These are phyloP conservation scores for Hypercompe scribonia DNA, from an alignment of 2,888 invertebrate genomes.

Conservation along the genomic window DNA sequence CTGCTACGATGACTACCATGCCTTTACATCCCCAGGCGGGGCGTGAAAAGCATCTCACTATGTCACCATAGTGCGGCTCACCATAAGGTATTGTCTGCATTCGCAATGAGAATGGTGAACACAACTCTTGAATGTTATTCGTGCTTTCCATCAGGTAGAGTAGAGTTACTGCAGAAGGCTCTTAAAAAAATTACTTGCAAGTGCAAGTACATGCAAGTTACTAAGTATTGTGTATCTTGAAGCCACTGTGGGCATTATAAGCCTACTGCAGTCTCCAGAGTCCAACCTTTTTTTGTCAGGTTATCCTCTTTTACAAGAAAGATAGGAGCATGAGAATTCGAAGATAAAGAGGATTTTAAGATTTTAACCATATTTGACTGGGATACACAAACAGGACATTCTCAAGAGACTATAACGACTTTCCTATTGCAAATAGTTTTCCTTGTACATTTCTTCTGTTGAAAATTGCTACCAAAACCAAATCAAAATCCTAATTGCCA, in stretches of 20 bases:
- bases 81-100: too few relatives aligned
- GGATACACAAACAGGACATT: neutral
- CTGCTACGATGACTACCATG: too few relatives aligned
- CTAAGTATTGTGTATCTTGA: neutral
- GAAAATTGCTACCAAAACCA: neutral
- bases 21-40: too few relatives aligned
- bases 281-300: neutral
- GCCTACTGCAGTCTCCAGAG: neutral
- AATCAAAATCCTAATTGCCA: too few relatives aligned
- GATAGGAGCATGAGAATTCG: neutral
- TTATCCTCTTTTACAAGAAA: neutral
- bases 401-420: neutral
- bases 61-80: too few relatives aligned
- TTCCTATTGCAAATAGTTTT: neutral
- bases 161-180: too few relatives aligned
- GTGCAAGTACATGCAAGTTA: too few relatives aligned
- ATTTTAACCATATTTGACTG: neutral
- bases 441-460: neutral
- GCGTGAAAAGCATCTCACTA: too few relatives aligned
- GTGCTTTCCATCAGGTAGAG: too few relatives aligned
- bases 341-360: neutral
- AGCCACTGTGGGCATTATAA: neutral
- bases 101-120: too few relatives aligned
- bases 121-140: too few relatives aligned
- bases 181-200: too few relatives aligned